Conservation (phyloP, 1,140 invertebrate genomes). For the Oncopodura yosiiana region DNA sequence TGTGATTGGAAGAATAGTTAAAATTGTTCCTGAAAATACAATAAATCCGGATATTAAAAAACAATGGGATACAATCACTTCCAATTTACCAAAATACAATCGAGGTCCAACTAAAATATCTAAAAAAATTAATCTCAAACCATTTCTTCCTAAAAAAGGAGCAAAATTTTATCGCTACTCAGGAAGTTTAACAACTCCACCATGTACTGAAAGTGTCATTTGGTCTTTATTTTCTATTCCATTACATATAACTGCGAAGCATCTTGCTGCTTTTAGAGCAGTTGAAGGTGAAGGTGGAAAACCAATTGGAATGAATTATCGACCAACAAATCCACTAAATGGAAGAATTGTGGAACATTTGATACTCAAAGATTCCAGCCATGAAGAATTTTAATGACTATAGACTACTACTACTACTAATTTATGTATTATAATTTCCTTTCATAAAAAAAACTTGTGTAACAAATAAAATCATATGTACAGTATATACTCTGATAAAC, state of each 20-base stretch:
- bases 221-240: conserved; percentile 66
- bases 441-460: too few species aligned
- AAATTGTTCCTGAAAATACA: not conserved
- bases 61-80: too few species aligned
- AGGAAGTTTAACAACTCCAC: conserved; percentile 84
- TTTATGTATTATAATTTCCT: too few species aligned
- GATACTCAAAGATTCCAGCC: too few species aligned
- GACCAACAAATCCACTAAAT: too few species aligned
- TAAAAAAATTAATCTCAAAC: not conserved
- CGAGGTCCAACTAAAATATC: not conserved
- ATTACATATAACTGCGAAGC: not conserved
- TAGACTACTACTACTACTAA: too few species aligned
- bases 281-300: not conserved
- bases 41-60: too few species aligned
- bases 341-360: too few species aligned
- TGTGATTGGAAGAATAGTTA: not conserved
- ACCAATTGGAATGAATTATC: not conserved
- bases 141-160: not conserved
- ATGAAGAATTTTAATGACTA: too few species aligned
- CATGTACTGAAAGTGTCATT: conserved; percentile 75
- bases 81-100: not conserved
- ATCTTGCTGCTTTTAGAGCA: conserved; percentile 5
- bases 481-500: too few species aligned
- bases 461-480: too few species aligned
- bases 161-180: conserved; percentile 47